Evolutionary conservation across 2,888 invertebrate genomes (phyloP), one percentile per base, ranked within the genome.

Genomic region (Daptonema setosum): DNA sequence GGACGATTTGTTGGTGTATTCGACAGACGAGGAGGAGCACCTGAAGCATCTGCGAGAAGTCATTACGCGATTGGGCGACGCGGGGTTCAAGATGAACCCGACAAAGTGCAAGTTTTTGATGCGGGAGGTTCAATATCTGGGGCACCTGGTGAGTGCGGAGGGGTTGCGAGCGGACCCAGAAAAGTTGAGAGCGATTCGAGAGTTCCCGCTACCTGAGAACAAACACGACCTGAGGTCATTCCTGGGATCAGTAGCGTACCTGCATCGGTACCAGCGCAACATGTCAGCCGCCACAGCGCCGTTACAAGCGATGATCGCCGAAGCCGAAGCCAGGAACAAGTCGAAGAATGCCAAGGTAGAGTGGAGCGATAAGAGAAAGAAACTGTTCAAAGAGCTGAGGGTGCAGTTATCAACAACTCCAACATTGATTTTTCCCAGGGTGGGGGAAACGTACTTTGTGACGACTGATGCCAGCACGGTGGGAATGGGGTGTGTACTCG

Each of bases 1-100:
- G 1, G 64, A 66, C 48, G 65, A 66, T 47, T 45, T 65, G 1
- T 22, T 65, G 20, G 56, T 64, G 2, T 60, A 58, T 2, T 61
- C 59, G 14, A 50, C 57, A 20, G 54, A 56, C 0, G 45, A 29
- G 20, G 60, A 60, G 11, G 56, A 60, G 22, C 64, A 64, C 28
- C 5, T 43, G n/a, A 17, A 41, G 14, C 56, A 59, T 24, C 2
- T 64, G 14, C 14, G 25, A 28, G 43, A 56, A 20, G 59, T 63
- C 2, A 51, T 64, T 14, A 5, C 28, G 1, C 28, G 54, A 14
- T 22, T 60, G 24, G 20, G 14, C 2, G 41, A 54, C 2, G 60
- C 56, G 1, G 55, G 56, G 3, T 11, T 60, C 25, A 50, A 53
- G n/a, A 20, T 60, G 3, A 58, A 60, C 28, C 35, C 54, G 1